Base-by-base conservation (phyloP, 2,888 invertebrate species). In the Parnassius orleans region DNA sequence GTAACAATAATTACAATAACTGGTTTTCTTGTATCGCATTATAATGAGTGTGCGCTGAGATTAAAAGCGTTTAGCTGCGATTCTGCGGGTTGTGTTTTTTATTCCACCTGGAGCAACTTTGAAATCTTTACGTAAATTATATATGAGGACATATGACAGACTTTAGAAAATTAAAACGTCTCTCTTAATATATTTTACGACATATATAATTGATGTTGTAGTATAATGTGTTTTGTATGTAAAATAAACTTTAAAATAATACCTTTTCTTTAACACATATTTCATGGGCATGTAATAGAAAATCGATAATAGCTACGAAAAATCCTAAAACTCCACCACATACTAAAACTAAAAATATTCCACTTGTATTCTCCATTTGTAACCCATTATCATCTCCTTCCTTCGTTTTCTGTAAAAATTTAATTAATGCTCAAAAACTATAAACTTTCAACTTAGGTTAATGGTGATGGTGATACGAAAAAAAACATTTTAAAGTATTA, bases 281-380 rank as follows among this genome's bases (percentile, higher is more conserved):
- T 75, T 95, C 93, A 69, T 95, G 93, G 1, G 97, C 94, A 80
- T 97, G 96, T 94, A 97, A 95, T 15, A 97, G 85, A 78, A 98
- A 98, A 81, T 99, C 98, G 19, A 95, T 89, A 10, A 97, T 82
- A 7, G 97, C 96, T 15, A 98, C 93, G 2, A 95, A 66, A 50
- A 96, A 88, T 0, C 97, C 95, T 19, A 95, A 80, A 1, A 93
- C 76, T 54, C 96, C 94, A 0, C 98, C 98, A 10, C 93, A 86
- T 1, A 95, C 94, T 9, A 98, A 91, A 5, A 98, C 97, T 41
- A 98, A 93, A 81, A 98, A 98, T 53, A 98, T 97, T 69, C 98
- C 98, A 69, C 98, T 98, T 0, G 98, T 97, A 83, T 98, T 97
- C 69, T 95, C 94, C 86, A 98, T 93, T 64, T 95, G 95, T 57